Evolutionary conservation across 2,888 invertebrate species (phyloP).

Genomic region (Eilema caniola): DNA sequence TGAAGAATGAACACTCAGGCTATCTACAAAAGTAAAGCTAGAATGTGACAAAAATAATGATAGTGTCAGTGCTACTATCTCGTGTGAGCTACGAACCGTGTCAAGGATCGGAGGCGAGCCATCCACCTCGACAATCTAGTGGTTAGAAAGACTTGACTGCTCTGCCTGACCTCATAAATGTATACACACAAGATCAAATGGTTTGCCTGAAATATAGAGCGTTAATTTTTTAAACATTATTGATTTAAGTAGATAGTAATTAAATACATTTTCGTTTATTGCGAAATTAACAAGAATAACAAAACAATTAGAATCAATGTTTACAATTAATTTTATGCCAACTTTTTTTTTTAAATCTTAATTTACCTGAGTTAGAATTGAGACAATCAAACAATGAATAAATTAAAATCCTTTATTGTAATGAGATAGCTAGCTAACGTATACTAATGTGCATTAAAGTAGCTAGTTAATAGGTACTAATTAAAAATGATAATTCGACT

Average conservation of each 20-base stretch:
- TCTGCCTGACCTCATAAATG: slow-evolving; percentile 59
- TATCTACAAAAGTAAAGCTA: not conserved
- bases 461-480: slow-evolving; percentile 1
- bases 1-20: not conserved
- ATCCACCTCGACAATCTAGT: slow-evolving; percentile 54
- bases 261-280: not conserved
- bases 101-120: slow-evolving; percentile 68
- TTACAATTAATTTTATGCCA: not conserved
- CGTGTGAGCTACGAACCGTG: slow-evolving; percentile 56
- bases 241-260: no score
- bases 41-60: slow-evolving; percentile 16
- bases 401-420: not conserved
- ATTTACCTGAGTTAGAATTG: not conserved
- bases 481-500: not conserved
- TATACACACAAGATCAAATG: slow-evolving; percentile 37
- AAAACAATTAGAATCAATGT: not conserved
- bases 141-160: slow-evolving; percentile 60
- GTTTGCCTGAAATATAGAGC: slow-evolving; percentile 24
- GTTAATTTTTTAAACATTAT: not conserved
- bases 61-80: slow-evolving; percentile 12
- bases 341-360: not conserved
- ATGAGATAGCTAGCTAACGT: not conserved
- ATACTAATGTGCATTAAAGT: not conserved
- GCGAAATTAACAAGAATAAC: not conserved
- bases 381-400: not conserved